Evolutionary conservation across 2,113 vertebrate species (phyloP).

Genomic region (Trichechus manatus): DNA sequence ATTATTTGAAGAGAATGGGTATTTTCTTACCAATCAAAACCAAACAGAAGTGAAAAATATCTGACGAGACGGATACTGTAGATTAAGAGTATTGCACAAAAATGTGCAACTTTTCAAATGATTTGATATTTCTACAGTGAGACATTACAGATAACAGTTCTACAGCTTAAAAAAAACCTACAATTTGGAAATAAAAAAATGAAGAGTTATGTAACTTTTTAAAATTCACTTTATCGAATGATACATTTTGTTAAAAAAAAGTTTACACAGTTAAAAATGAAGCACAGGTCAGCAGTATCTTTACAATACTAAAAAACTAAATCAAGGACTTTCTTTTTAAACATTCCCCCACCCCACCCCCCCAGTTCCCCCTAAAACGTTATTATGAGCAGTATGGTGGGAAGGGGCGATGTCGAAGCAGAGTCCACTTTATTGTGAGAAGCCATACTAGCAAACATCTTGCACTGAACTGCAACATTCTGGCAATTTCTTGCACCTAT

Average conservation of each 20-base stretch:
- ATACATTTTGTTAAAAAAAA: conserved; percentile 95
- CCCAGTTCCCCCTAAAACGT: conserved; percentile 89
- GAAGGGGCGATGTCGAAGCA: conserved; percentile 89
- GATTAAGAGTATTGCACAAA: conserved; percentile 90
- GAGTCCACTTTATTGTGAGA: conserved; percentile 87
- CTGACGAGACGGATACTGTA: conserved; percentile 89
- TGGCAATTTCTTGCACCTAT: conserved; percentile 87
- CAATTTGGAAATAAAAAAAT: conserved; percentile 89
- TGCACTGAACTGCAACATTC: conserved; percentile 87
- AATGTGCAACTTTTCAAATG: conserved; percentile 91
- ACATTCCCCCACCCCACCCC: conserved; percentile 89
- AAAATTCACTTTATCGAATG: conserved; percentile 92
- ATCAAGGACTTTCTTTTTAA: conserved; percentile 94
- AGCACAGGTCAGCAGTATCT: conserved; percentile 98
- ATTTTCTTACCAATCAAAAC: conserved; percentile 87
- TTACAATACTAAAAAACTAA: conserved; percentile 99
- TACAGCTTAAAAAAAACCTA: conserved; percentile 94
- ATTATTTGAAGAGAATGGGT: conserved; percentile 88
- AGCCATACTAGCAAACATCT: conserved; percentile 89
- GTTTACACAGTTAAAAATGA: conserved; percentile 97
- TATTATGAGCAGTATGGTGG: conserved; percentile 91
- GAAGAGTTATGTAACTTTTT: conserved; percentile 91
- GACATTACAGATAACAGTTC: conserved; percentile 93
- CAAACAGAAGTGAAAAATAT: conserved; percentile 84
- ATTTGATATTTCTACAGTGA: conserved; percentile 91